phyloP scores from a whole-genome alignment of 1,140 invertebrate genomes.

The Periplaneta americana region DNA sequence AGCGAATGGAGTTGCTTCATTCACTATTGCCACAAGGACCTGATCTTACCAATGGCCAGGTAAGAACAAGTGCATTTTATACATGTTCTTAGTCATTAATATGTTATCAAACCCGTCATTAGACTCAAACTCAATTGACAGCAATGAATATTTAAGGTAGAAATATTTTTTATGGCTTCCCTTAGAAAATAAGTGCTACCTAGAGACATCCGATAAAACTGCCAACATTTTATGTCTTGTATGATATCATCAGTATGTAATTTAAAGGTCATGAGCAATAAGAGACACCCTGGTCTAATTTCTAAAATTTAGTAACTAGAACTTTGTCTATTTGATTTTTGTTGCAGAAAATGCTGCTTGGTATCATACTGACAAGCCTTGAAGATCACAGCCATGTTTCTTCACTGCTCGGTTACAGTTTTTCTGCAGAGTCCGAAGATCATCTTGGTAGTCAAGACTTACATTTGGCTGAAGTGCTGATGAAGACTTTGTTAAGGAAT shows the following conservation, averaged over 20 bases:
- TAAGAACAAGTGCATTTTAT: too few relatives aligned
- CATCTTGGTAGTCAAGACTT: conserved; percentile 15
- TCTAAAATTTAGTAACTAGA: neutral
- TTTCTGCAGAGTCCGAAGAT: neutral
- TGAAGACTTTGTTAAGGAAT: conserved; percentile 51
- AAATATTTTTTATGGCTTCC: too few relatives aligned
- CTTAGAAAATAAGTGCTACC: too few relatives aligned
- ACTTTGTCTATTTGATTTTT: neutral
- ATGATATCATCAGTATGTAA: too few relatives aligned
- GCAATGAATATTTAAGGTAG: too few relatives aligned
- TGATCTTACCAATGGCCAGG: conserved; percentile 52
- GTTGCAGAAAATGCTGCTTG: conserved; percentile 49
- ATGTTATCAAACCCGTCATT: too few relatives aligned
- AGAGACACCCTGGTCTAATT: neutral
- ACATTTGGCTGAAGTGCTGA: conserved; percentile 46
- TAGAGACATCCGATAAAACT: too few relatives aligned
- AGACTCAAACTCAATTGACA: too few relatives aligned
- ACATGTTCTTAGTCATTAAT: too few relatives aligned
- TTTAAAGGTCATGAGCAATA: too few relatives aligned
- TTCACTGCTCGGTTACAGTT: conserved; percentile 44
- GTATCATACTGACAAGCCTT: conserved; percentile 54
- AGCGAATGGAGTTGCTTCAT: conserved; percentile 53
- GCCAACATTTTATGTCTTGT: too few relatives aligned
- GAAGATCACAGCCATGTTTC: conserved; percentile 55
- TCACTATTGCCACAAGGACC: conserved; percentile 49